Base-by-base conservation (phyloP, 2,888 invertebrate species). In the Catocala nupta region DNA sequence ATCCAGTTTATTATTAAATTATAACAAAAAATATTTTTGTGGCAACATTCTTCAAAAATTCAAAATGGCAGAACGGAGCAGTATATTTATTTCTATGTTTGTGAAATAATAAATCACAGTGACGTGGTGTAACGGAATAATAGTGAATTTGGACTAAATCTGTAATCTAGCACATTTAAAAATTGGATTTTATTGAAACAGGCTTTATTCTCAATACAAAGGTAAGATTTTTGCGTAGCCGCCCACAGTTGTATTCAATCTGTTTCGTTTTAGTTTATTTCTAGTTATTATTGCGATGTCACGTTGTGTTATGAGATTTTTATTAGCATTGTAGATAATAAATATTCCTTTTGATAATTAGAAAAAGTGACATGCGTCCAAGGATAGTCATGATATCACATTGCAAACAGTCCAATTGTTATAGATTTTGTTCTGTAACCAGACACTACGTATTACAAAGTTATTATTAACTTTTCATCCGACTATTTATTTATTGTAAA, bases 71-170 rank as follows among this genome's bases (percentile, higher is more conserved):
- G 91, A 81, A 81, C 78, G 81, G 77, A 77, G 77, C 75, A 76
- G 68, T 71, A 68, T 86, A 85, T 86, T 81, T 86, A 83, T 82
- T 82, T 85, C 75, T 81, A 75, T 74, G 80, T 81, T 85, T 83
- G 84, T 86, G 84, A 77, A 80, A 75, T 83, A 81, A 79, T 86
- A 84, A 81, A 83, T 80, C 76, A 79, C 66, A 82, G 92, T 92
- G 92, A 91, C 92, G 92, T 91, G 91, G 88, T 89, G 84, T 87
- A 88, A 87, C 87, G 85, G 84, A 88, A 78, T 82, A 83, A 77
- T 75, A 73, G 84, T 84, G 84, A 80, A 78, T 77, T 86, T 78
- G 67, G 69, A 81, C 76, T 70, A 65, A 53, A 51, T 60, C 51
- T 67, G 67, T 51, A 44, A 55, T 57, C 12, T 43, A 48, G 42